Percentiles rank a stretch among this genome's conserved stretches.
Conservation (phyloP, 1,140 invertebrate species). For the Hyles euphorbiae region DNA sequence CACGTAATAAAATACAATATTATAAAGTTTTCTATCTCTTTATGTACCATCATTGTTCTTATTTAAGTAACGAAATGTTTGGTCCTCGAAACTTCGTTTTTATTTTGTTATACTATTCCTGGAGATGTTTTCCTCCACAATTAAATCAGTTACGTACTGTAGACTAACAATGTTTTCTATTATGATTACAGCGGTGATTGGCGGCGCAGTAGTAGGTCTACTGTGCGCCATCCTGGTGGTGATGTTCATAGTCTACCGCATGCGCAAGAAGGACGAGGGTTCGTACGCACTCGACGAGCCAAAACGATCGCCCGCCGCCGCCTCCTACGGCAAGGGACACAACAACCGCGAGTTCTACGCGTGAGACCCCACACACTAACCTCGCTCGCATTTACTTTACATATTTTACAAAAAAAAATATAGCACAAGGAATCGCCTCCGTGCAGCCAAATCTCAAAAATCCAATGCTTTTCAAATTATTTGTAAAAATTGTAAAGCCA, state of each 20-base stretch:
- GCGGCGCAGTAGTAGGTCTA: constrained; percentile 97
- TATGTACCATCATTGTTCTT: too few relatives aligned
- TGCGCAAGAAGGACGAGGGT: constrained; percentile 99
- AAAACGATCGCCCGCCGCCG: constrained; percentile 92
- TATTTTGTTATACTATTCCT: too few relatives aligned
- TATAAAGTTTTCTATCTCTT: too few relatives aligned
- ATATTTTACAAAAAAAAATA: too few relatives aligned
- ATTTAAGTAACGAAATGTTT: too few relatives aligned
- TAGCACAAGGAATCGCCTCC: too few relatives aligned
- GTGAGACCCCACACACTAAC: constrained; percentile 78
- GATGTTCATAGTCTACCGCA: constrained; percentile 99
- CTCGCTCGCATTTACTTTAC: background rate
- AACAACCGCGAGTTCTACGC: constrained; percentile 96
- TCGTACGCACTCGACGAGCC: constrained; percentile 98
- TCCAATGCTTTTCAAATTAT: constrained; percentile 24
- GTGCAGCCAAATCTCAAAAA: background rate
- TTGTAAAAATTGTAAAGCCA: background rate
- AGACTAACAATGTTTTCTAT: too few relatives aligned
- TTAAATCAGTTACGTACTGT: too few relatives aligned
- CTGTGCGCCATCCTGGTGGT: constrained; percentile 98
- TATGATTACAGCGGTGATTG: constrained; percentile 91
- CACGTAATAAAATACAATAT: too few relatives aligned
- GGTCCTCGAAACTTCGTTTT: too few relatives aligned
- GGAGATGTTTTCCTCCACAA: too few relatives aligned
- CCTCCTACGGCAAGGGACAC: constrained; percentile 92